These are phyloP conservation scores for Acridotheres tristis DNA, from an alignment of 2,797 vertebrate genomes.

Conservation along the genomic window DNA sequence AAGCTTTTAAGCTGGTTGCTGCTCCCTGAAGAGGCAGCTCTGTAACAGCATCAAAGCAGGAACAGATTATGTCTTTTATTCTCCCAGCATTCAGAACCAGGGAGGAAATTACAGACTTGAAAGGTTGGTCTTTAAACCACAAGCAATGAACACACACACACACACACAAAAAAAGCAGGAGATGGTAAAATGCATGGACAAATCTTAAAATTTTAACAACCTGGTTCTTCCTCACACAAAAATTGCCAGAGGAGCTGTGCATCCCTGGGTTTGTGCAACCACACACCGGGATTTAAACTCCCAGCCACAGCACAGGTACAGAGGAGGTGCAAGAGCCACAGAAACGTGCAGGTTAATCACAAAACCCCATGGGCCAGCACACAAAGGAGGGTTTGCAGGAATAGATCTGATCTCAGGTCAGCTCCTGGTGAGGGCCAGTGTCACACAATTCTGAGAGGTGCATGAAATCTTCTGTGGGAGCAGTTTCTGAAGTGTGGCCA, in stretches of 20 bases:
- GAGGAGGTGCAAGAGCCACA: not conserved
- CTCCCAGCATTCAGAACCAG: not conserved
- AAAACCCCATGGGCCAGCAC: not conserved
- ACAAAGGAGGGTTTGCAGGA: not conserved
- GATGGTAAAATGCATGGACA: not conserved
- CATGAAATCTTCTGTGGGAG: not conserved
- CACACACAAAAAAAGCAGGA: not conserved
- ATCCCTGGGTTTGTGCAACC: not conserved
- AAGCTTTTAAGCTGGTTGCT: conserved; percentile 9
- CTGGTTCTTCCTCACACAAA: not conserved
- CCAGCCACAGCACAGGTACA: not conserved
- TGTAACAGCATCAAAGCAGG: conserved; percentile 48
- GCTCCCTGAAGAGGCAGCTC: conserved; percentile 44
- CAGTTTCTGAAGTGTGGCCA: not conserved
- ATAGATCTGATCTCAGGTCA: not conserved
- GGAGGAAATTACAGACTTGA: conserved; percentile 45
- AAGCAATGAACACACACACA: not conserved
- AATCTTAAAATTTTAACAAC: not conserved
- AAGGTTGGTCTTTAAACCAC: conserved; percentile 18
- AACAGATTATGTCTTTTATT: conserved; percentile 31
- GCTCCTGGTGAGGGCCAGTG: not conserved
- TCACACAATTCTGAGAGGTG: not conserved
- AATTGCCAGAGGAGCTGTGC: not conserved
- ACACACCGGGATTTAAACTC: not conserved
- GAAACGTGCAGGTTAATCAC: not conserved